Conservation (phyloP, 2,888 invertebrate genomes). For the Lapara coniferarum region DNA sequence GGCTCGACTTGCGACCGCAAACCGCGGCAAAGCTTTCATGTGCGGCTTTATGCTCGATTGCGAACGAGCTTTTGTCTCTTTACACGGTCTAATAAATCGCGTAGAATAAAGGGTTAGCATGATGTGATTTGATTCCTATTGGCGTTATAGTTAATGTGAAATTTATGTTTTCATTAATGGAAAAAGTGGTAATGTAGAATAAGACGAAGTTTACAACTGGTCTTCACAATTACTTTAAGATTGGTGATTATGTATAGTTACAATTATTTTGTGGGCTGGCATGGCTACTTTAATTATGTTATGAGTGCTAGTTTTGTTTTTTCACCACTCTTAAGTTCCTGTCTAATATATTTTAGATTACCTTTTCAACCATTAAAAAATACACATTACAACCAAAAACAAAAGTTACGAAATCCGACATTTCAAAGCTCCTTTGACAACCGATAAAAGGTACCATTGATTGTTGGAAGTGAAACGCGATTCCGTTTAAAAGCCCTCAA, state of each 20-base stretch:
- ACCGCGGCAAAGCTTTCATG: slow-evolving; percentile 13
- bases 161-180: too few species aligned
- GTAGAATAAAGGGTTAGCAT: background rate
- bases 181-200: too few species aligned
- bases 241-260: too few species aligned
- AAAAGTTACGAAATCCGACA: slow-evolving; percentile 6
- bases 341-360: too few species aligned
- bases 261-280: too few species aligned
- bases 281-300: too few species aligned
- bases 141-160: too few species aligned
- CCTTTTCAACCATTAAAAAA: background rate
- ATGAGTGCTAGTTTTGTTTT: too few species aligned
- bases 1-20: background rate
- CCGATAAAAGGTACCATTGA: slow-evolving; percentile 8
- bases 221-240: too few species aligned
- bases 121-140: background rate
- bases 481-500: background rate
- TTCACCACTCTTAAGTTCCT: too few species aligned
- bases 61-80: slow-evolving; percentile 11
- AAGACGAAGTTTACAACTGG: too few species aligned
- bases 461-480: background rate
- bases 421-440: slow-evolving; percentile 2
- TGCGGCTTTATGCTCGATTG: slow-evolving; percentile 17
- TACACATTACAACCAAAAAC: background rate
- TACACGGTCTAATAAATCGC: background rate